phyloP scores from a whole-genome alignment of 2,888 invertebrate species.

The Pachliopta kotzebuea region DNA sequence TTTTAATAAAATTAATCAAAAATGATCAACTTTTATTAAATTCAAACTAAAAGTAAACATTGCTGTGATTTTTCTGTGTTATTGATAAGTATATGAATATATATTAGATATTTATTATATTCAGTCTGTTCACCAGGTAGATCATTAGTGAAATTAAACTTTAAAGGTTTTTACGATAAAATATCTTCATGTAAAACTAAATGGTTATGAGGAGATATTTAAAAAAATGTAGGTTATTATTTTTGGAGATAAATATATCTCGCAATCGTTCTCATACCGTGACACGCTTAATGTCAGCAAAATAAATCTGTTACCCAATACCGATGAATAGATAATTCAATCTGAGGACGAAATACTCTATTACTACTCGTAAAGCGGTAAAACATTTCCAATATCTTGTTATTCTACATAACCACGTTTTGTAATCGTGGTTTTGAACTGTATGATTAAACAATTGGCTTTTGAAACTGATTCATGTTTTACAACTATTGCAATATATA shows the following conservation, averaged over 20 bases:
- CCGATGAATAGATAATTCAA: slow-evolving; percentile 21
- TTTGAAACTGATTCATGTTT: not conserved
- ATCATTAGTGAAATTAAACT: no score
- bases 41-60: no score
- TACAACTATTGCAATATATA: no score
- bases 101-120: no score
- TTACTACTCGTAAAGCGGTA: slow-evolving; percentile 7
- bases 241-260: slow-evolving; percentile 1
- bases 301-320: slow-evolving; percentile 20
- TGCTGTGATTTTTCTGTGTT: no score
- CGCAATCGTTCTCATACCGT: not conserved
- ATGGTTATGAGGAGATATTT: not conserved
- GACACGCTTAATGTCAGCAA: not conserved
- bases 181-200: not conserved
- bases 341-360: slow-evolving; percentile 2
- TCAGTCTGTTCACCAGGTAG: no score
- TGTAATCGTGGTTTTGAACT: not conserved
- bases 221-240: not conserved
- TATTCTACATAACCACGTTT: slow-evolving; percentile 14
- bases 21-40: not conserved
- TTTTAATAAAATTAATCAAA: not conserved
- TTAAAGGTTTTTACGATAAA: not conserved
- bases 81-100: no score
- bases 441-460: slow-evolving; percentile 6
- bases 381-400: slow-evolving; percentile 23